Percentiles rank a stretch among this genome's conserved stretches.
phyloP scores from a whole-genome alignment of 1,140 invertebrate genomes.

The Apis florea region DNA sequence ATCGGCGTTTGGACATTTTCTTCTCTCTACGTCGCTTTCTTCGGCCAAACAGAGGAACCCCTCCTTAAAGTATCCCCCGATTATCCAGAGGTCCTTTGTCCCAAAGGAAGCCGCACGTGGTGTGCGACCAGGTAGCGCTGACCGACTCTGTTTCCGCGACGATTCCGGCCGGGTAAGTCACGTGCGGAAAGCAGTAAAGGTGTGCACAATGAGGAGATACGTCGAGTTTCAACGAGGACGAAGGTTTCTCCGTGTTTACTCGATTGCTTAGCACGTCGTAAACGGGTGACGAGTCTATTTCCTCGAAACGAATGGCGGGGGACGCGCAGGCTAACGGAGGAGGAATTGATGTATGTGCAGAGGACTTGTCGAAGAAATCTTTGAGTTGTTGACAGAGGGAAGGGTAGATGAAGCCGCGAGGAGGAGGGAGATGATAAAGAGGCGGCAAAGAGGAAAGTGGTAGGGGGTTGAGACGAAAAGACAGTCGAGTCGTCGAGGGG shows the following conservation, averaged over 20 bases:
- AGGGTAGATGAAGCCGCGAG: neutral
- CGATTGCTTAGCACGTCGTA: conserved; percentile 63
- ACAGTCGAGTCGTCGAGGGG: neutral
- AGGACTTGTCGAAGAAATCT: conserved; percentile 52
- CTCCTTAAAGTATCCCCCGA: conserved; percentile 10
- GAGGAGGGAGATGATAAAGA: neutral
- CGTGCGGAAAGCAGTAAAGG: conserved; percentile 46
- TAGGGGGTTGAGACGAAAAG: neutral
- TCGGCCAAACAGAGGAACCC: conserved; percentile 34
- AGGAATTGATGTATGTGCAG: conserved; percentile 48
- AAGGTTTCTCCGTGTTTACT: conserved; percentile 56
- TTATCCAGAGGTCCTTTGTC: conserved; percentile 47
- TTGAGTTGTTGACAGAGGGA: conserved; percentile 61
- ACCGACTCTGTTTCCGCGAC: neutral
- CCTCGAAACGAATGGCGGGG: conserved; percentile 53
- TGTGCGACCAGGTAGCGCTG: conserved; percentile 35
- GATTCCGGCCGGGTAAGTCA: conserved; percentile 44
- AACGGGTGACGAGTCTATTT: conserved; percentile 66
- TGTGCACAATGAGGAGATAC: neutral
- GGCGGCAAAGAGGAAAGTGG: neutral
- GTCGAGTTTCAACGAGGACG: conserved; percentile 41
- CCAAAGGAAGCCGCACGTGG: conserved; percentile 48
- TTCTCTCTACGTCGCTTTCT: conserved; percentile 9
- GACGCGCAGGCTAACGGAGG: conserved; percentile 8
- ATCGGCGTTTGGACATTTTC: conserved; percentile 12